Base-by-base conservation (phyloP, 2,888 invertebrate genomes). In the Acleris laterana region DNA sequence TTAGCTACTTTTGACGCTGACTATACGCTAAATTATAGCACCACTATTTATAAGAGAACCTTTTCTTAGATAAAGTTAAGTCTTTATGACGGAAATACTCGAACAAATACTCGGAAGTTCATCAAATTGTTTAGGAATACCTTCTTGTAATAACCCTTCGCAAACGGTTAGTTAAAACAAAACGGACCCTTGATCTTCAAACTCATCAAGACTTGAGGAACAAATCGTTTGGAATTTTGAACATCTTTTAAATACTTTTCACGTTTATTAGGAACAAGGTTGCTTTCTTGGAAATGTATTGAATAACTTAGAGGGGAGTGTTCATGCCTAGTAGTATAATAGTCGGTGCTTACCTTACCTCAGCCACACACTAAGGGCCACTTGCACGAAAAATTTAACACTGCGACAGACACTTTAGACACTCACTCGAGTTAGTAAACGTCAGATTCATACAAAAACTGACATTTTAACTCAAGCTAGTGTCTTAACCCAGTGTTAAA, bases 41-140 rank as follows among this genome's bases (percentile, higher is more conserved):
- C n/a, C n/a, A n/a, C n/a, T n/a, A n/a, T 25, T 25, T 25, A 25
- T 62, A 19, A 52, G 50, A 22, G 44, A 28, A 20, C 55, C 20
- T 69, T 65, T 69, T 69, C 62, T 60, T 69, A 42, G 53, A 46
- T 19, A 58, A 53, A 48, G 65, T 62, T 55, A 64, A 64, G 50
- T 48, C 32, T 53, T 32, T 32, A 44, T 60, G 17, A 38, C 25
- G 51, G 25, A 46, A 55, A 55, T 55, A 55, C 32, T 46, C 20
- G 20, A 42, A 46, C 42, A 58, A 52, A 53, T 53, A 42, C 22
- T 22, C 46, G 53, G 38, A 52, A 64, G 17, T 46, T 32, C 49
- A 59, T 64, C 19, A 53, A 59, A 53, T 64, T 64, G 59, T 63
- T 58, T 52, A 42, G 20, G 17, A 57, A 57, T 48, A 55, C 55